These are phyloP conservation scores for Rhodinocichla rosea DNA, from an alignment of 2,113 vertebrate species.

Conservation along the genomic window DNA sequence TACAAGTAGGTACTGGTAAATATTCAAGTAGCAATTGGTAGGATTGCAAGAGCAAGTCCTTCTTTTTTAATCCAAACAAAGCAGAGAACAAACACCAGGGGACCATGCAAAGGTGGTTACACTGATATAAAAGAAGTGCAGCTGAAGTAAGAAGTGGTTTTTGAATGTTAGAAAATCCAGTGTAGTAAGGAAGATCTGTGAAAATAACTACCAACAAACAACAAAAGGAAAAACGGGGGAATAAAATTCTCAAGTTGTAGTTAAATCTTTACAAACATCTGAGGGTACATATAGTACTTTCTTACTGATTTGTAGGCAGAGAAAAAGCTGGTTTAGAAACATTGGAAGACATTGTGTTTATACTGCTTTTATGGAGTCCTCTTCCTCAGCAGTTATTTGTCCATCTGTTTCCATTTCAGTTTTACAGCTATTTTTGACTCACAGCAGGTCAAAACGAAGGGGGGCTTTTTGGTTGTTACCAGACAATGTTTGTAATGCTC, in stretches of 20 bases:
- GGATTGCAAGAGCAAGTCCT: neutral
- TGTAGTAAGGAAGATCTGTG: neutral
- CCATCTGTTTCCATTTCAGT: neutral
- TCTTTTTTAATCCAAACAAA: conserved; percentile 23
- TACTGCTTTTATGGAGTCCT: neutral
- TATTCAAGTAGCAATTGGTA: conserved; percentile 20
- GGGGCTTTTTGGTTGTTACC: neutral
- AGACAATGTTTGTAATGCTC: neutral
- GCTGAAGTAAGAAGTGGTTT: neutral
- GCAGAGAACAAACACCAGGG: neutral
- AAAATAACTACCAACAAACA: conserved; percentile 50
- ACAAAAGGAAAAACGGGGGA: conserved; percentile 13
- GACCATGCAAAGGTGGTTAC: neutral
- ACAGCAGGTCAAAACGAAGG: neutral
- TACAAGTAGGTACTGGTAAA: conserved; percentile 17
- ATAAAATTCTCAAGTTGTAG: neutral
- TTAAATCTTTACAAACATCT: neutral
- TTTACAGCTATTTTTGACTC: neutral
- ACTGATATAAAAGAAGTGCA: neutral
- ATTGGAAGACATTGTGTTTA: neutral
- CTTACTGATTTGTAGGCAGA: neutral
- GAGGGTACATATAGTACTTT: neutral
- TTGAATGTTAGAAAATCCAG: conserved; percentile 1
- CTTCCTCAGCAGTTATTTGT: neutral
- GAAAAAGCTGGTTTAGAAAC: neutral